phyloP scores from a whole-genome alignment of 2,113 vertebrate species.

The Mesocricetus auratus region DNA sequence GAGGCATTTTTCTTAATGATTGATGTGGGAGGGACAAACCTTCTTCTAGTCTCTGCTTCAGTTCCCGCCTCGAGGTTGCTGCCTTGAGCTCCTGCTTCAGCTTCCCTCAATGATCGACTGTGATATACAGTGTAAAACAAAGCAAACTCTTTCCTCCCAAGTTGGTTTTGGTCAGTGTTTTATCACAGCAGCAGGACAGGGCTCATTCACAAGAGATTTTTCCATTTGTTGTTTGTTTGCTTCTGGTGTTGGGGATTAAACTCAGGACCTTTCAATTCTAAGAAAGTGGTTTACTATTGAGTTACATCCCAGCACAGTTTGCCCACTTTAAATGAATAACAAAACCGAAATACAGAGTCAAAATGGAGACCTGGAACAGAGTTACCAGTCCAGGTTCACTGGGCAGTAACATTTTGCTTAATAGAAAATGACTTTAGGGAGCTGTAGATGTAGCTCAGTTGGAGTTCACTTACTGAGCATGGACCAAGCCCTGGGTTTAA shows the following conservation, averaged over 20 bases:
- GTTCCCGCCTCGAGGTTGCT: background rate
- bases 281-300: background rate
- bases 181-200: background rate
- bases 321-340: background rate
- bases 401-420: background rate
- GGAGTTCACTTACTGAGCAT: background rate
- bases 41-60: background rate
- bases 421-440: background rate
- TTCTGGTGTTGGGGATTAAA: background rate
- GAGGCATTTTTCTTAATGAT: background rate
- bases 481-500: background rate
- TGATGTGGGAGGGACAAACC: background rate
- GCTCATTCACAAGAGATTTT: background rate
- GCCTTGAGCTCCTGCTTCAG: background rate
- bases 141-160: background rate
- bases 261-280: background rate
- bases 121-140: background rate
- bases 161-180: background rate
- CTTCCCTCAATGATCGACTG: background rate
- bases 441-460: background rate
- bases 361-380: background rate
- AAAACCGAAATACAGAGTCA: conserved; percentile 17
- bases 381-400: background rate
- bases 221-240: background rate
- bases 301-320: background rate